Base-by-base conservation (phyloP, 2,888 invertebrate species). In the Boloria selene region DNA sequence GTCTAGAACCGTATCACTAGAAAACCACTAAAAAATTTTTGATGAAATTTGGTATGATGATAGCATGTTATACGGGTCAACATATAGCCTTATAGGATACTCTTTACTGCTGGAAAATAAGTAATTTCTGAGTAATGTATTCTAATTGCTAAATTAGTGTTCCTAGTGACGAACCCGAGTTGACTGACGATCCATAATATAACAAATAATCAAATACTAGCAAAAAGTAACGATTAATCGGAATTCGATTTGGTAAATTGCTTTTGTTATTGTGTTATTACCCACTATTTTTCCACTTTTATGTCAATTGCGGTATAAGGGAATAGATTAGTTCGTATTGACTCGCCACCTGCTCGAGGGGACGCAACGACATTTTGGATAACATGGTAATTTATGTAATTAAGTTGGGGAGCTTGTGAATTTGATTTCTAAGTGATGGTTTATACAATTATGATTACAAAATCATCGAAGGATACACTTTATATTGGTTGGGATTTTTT, bases 311-410 rank as follows among this genome's bases (percentile, higher is more conserved):
- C 47, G 50, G 54, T 62, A 18, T 56, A n/a, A 67, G 49, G 49
- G 50, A 45, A 51, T 51, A 51, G 58, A 64, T 64, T 64, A 59
- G 47, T 18, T 61, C 45, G 64, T 26, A 53, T 49, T 53, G 50
- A 63, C 58, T 70, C 64, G 63, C 68, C 70, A 71, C 67, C 64
- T 69, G 69, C 65, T 62, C 62, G 60, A 56, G 70, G 69, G 69
- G 59, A 59, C 59, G 47, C 26, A 31, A 58, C 16, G 47, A 47
- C 58, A 45, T 26, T 47, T 44, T 62, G 56, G 45, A 68, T 69
- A 70, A 66, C 61, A 64, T 69, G 70, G 66, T 64, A 67, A 72
- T 71, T 74, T 70, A 58, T 64, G 67, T 72, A 72, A 68, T 64
- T 69, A 69, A 64, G 61, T 71, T 71, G 69, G 64, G 71, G 65